Evolutionary conservation across 2,113 vertebrate species (phyloP).

Genomic region (Garra rufa): DNA sequence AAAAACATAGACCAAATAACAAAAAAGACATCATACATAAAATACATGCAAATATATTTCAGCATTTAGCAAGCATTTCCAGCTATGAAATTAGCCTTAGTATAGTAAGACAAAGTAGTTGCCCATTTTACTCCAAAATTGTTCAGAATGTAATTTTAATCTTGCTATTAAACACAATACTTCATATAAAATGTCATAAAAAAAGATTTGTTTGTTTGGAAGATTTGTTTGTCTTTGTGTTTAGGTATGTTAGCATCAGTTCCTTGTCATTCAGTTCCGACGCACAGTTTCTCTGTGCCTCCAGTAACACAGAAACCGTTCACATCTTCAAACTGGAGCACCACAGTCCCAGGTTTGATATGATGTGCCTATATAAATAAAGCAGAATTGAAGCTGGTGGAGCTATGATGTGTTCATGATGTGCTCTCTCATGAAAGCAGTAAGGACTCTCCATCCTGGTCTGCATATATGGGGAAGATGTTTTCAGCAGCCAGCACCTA

Average conservation of each 20-base stretch:
- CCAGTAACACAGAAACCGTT: conserved; percentile 95
- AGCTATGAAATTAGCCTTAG: no score
- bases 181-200: no score
- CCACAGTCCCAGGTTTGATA: conserved; percentile 76
- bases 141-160: no score
- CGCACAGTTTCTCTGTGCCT: conserved; percentile 91
- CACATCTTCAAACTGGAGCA: conserved; percentile 94
- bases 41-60: no score
- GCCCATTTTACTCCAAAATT: no score
- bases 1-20: no score
- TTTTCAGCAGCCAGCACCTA: conserved; percentile 94
- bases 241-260: conserved; percentile 92
- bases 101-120: no score
- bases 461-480: conserved; percentile 91
- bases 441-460: conserved; percentile 84
- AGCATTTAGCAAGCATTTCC: no score
- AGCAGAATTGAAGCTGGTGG: background rate
- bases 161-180: no score
- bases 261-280: conserved; percentile 93
- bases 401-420: background rate
- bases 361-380: background rate
- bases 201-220: no score
- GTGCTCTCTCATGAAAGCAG: conserved; percentile 62
- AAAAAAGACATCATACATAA: no score
- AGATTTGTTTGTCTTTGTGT: conserved; percentile 28